Conservation (phyloP, 2,797 vertebrate species). For the Bovichtus diacanthus region DNA sequence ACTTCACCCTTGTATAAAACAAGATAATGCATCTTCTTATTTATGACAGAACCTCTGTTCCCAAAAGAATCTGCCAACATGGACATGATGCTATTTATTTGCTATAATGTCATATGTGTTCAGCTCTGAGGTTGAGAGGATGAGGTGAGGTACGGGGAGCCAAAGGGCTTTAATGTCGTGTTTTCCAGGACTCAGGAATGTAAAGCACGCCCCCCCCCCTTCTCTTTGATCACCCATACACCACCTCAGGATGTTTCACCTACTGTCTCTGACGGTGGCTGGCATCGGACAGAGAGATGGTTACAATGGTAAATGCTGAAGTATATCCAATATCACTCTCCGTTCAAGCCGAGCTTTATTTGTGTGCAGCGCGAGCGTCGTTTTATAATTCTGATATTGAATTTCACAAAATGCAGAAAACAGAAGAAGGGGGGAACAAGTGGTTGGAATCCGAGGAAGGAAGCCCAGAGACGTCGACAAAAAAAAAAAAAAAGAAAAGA, state of each 20-base stretch:
- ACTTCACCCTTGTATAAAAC: no score
- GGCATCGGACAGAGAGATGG: background rate
- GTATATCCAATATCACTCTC: conserved; percentile 19
- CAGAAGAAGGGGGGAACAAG: conserved; percentile 68
- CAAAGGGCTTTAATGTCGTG: background rate
- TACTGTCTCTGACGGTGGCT: background rate
- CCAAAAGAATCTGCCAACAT: background rate
- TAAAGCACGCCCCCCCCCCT: conserved; percentile 24
- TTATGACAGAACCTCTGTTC: background rate
- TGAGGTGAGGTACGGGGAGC: conserved; percentile 8
- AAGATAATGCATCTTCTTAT: background rate
- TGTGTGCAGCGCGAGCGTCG: conserved; percentile 18
- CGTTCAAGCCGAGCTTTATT: background rate
- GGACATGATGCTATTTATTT: background rate
- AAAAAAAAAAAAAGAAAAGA: no score
- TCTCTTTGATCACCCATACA: conserved; percentile 54
- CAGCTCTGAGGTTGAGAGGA: background rate
- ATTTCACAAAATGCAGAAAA: conserved; percentile 69
- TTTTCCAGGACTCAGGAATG: conserved; percentile 52
- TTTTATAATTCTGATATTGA: conserved; percentile 68
- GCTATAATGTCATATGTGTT: background rate
- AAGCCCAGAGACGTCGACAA: conserved; percentile 26
- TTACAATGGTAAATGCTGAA: conserved; percentile 32
- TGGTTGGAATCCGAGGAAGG: conserved; percentile 72
- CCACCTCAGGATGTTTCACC: conserved; percentile 8